A percentile compares a stretch with the other conserved stretches of the same genome.
Evolutionary conservation across 2,797 vertebrate species (phyloP).

Genomic region (Hozukius guyotensis): DNA sequence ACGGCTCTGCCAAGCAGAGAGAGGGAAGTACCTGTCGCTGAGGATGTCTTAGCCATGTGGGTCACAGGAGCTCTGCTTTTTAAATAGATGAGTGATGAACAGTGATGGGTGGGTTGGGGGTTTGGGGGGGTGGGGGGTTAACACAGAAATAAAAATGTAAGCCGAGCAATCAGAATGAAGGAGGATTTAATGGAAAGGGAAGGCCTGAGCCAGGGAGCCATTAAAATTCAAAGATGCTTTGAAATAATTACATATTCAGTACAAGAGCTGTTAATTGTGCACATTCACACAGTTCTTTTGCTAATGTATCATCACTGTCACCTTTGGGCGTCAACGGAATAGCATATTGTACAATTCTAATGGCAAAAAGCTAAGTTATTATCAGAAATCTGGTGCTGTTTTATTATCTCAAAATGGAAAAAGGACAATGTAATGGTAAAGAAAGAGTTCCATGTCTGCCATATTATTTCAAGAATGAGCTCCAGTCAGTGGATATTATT

Average conservation of each 20-base stretch:
- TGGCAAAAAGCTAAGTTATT: conserved; percentile 29
- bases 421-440: conserved; percentile 5
- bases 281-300: conserved; percentile 47
- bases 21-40: conserved; percentile 43
- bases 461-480: conserved; percentile 17
- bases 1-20: neutral
- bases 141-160: conserved; percentile 68
- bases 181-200: conserved; percentile 59
- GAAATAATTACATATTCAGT: conserved; percentile 62
- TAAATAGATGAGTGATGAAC: conserved; percentile 58
- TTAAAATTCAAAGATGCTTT: conserved; percentile 62
- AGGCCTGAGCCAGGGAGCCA: conserved; percentile 44
- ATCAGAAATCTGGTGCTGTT: conserved; percentile 17
- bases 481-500: neutral
- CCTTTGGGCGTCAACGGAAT: conserved; percentile 26
- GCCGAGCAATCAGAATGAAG: conserved; percentile 65
- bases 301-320: conserved; percentile 62
- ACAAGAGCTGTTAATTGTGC: conserved; percentile 62
- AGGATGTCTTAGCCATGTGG: conserved; percentile 55
- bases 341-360: conserved; percentile 15
- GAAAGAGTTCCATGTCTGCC: conserved; percentile 1
- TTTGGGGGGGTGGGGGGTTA: neutral
- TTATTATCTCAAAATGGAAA: conserved; percentile 5
- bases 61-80: conserved; percentile 43
- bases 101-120: conserved; percentile 17